Conservation (phyloP, 1,140 invertebrate species). For the Brachionus plicatilis region DNA sequence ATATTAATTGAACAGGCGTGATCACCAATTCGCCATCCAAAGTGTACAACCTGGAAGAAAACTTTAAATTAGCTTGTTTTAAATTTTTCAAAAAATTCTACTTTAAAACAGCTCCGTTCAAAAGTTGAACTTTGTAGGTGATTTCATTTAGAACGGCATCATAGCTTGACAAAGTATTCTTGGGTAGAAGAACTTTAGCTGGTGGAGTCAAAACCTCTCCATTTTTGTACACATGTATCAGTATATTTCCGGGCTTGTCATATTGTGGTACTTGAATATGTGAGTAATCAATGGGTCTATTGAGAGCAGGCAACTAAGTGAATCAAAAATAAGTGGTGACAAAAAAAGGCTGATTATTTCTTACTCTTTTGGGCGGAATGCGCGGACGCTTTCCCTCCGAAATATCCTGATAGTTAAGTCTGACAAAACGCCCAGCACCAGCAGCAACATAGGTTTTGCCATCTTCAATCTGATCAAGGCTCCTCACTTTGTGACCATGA, state of each 20-base stretch:
- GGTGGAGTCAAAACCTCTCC: conserved; percentile 26
- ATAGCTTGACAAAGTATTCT: conserved; percentile 13
- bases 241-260: conserved; percentile 11
- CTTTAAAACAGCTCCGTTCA: conserved; percentile 38
- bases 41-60: conserved; percentile 11
- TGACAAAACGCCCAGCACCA: conserved; percentile 5
- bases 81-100: neutral
- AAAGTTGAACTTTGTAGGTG: conserved; percentile 15
- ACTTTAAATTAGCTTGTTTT: neutral
- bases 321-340: neutral
- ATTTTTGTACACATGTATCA: conserved; percentile 39
- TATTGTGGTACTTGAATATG: conserved; percentile 33
- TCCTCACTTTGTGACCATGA: conserved; percentile 9
- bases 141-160: conserved; percentile 38
- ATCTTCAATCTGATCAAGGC: conserved; percentile 34
- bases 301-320: neutral
- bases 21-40: conserved; percentile 16
- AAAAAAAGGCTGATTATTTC: neutral
- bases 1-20: neutral
- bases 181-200: conserved; percentile 11
- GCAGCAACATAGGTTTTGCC: conserved; percentile 37
- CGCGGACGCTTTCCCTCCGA: conserved; percentile 1
- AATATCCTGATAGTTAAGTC: conserved; percentile 34
- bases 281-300: neutral
- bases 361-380: neutral